phyloP scores from a whole-genome alignment of 2,888 invertebrate species.

The Eupithecia insigniata region DNA sequence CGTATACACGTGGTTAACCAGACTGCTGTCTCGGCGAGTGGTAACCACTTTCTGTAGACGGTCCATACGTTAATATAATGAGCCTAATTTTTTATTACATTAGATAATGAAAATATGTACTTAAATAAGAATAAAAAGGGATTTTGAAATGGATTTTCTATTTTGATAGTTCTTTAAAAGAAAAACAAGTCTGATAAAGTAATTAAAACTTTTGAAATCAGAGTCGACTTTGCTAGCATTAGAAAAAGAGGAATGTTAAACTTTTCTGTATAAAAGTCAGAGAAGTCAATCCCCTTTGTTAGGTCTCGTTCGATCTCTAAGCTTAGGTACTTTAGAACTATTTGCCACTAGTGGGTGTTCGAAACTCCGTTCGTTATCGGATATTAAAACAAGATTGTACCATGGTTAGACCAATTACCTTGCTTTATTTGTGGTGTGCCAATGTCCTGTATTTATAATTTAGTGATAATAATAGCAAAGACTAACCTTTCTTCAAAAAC shows the following conservation, averaged over 20 bases:
- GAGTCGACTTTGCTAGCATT: conserved; percentile 1
- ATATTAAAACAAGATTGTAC: too few species aligned
- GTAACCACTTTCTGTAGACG: too few species aligned
- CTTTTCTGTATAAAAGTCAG: background rate
- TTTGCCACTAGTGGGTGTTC: background rate
- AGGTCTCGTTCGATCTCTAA: background rate
- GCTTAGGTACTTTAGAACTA: background rate
- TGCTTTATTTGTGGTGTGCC: too few species aligned
- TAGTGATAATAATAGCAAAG: too few species aligned
- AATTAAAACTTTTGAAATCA: too few species aligned
- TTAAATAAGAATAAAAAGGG: background rate
- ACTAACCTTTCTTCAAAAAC: too few species aligned
- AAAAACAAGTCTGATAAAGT: background rate
- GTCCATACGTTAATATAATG: background rate
- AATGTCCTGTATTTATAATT: too few species aligned
- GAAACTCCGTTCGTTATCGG: background rate
- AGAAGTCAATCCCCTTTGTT: background rate
- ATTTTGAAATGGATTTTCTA: background rate
- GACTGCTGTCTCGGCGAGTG: background rate
- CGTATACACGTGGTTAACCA: too few species aligned
- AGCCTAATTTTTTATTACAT: background rate
- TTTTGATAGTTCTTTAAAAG: background rate
- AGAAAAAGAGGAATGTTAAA: background rate
- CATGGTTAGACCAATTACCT: too few species aligned
- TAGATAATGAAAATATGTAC: background rate